phyloP scores from a whole-genome alignment of 2,888 invertebrate genomes.

The Gryllus longicercus region DNA sequence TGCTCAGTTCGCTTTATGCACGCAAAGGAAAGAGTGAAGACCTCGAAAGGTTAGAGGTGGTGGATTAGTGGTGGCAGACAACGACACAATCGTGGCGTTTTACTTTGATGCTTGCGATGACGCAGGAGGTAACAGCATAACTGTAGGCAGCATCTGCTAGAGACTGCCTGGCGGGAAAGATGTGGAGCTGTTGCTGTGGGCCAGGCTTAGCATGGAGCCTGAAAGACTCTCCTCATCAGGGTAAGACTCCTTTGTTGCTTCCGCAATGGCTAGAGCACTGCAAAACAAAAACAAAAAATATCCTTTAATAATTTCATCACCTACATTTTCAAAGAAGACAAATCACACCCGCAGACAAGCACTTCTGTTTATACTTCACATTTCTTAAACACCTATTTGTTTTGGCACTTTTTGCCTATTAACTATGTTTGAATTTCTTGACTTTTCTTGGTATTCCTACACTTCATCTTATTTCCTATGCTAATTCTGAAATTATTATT shows the following conservation, averaged over 20 bases:
- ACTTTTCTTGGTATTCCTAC: no score
- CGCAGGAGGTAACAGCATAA: background rate
- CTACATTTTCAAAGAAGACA: background rate
- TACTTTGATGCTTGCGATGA: background rate
- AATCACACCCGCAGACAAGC: background rate
- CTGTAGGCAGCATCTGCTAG: constrained; percentile 29
- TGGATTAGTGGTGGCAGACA: background rate
- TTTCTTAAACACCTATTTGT: no score
- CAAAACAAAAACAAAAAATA: constrained; percentile 41
- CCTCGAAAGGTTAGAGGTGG: background rate
- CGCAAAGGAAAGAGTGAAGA: constrained; percentile 4
- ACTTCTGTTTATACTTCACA: no score
- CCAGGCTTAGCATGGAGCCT: constrained; percentile 91
- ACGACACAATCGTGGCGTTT: background rate
- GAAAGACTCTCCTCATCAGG: constrained; percentile 88
- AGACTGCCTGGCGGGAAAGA: constrained; percentile 68
- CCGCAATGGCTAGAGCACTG: constrained; percentile 87
- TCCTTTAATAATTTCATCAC: no score
- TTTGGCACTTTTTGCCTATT: no score
- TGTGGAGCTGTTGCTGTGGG: constrained; percentile 91
- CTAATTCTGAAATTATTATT: no score
- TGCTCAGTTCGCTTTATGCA: background rate
- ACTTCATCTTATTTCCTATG: no score
- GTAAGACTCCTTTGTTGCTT: constrained; percentile 84
- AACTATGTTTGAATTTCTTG: no score